Base-by-base conservation (phyloP, 2,113 vertebrate species). In the Motacilla alba region DNA sequence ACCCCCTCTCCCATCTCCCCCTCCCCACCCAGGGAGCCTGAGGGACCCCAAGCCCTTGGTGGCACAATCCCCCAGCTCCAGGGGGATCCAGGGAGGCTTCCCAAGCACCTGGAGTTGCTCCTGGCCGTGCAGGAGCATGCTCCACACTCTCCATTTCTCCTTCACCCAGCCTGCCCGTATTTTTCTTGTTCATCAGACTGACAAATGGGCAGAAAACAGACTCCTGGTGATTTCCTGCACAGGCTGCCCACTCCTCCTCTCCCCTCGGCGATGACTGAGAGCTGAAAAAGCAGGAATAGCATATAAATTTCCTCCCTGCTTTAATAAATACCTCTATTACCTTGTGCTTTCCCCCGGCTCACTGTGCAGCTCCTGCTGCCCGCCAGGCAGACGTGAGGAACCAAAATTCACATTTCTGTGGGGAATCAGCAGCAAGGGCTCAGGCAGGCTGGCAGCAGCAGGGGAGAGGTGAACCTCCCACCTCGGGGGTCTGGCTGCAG, bases 291-390 rank as follows among this genome's bases (percentile, higher is more conserved):
- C 96, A 81, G 85, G 94, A 96, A 83, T 87, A 87, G 94, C 95
- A 70, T 95, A 96, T 95, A 94, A 96, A 97, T 95, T 92, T 85
- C 86, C 70, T 94, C 76, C 52, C 83, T 86, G 88, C 86, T 77
- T 93, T 95, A 97, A 96, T 95, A 96, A 96, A 96, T 95, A 95
- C 95, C 90, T 96, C 93, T 76, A 93, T 97, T 97, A 94, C 95
- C 90, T 89, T 13, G 74, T 1, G 10, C 80, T 87, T 86, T 73
- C 78, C 91, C 83, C 82, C 66, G 31, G 91, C 87, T 94, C 41
- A 0, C 85, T 87, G 16, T 17, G 87, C 59, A 78, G 56, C 85
- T 96, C 83, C 83, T 21, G 74, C 91, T 92, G 94, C 95, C 95
- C 2, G 56, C 76, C 72, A 64, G 88, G 92, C 96, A 93, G 88